Conservation (phyloP, 2,888 invertebrate genomes). For the Scaptomyza caliginosa region DNA sequence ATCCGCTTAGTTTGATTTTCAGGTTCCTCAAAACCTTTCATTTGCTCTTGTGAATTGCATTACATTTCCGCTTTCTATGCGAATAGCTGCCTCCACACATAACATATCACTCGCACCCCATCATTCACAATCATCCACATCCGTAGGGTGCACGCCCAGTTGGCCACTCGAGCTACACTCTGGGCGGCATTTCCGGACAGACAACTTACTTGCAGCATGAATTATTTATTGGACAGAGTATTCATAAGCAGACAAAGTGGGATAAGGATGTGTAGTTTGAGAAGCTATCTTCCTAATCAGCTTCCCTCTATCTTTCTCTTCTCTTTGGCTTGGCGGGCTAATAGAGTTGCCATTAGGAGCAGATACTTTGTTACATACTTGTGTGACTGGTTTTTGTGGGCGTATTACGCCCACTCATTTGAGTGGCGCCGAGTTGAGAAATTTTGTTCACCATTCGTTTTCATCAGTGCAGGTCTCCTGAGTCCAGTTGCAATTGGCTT, state of each 20-base stretch:
- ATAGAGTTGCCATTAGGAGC: slow-evolving; percentile 67
- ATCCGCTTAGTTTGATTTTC: slow-evolving; percentile 16
- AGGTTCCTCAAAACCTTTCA: slow-evolving; percentile 59
- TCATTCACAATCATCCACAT: slow-evolving; percentile 48
- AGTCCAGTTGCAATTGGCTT: slow-evolving; percentile 28
- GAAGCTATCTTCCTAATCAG: slow-evolving; percentile 25
- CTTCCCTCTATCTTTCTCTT: neutral
- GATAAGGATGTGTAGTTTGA: neutral
- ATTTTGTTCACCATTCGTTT: slow-evolving; percentile 53
- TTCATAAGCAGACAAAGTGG: slow-evolving; percentile 59
- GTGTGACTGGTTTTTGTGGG: slow-evolving; percentile 7
- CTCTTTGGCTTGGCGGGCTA: slow-evolving; percentile 29
- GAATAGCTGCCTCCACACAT: slow-evolving; percentile 15
- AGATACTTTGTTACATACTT: slow-evolving; percentile 51
- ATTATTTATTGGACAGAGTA: slow-evolving; percentile 75
- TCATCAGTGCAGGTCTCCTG: slow-evolving; percentile 52
- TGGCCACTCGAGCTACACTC: slow-evolving; percentile 25
- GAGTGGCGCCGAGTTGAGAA: slow-evolving; percentile 12
- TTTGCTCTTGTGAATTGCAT: slow-evolving; percentile 67
- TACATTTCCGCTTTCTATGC: slow-evolving; percentile 54
- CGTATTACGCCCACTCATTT: slow-evolving; percentile 61
- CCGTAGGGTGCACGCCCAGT: slow-evolving; percentile 34
- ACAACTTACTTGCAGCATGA: slow-evolving; percentile 66
- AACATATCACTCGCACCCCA: slow-evolving; percentile 16
- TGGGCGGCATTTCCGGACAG: slow-evolving; percentile 67